These are phyloP conservation scores for Genyomyrus donnyi DNA, from an alignment of 2,113 vertebrate genomes.

Conservation along the genomic window DNA sequence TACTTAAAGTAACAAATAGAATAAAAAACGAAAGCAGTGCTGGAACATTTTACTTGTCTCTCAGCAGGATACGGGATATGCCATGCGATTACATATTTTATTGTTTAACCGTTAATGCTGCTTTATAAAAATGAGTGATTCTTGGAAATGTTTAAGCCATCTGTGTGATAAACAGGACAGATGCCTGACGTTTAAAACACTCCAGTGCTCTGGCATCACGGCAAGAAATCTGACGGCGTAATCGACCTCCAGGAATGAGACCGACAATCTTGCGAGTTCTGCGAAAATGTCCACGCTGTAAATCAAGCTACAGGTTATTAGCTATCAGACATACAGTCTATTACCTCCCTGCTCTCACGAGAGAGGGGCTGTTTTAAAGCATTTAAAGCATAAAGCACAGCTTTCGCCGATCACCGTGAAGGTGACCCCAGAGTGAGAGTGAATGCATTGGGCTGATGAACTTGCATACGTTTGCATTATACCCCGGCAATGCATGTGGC, in stretches of 20 bases:
- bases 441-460: neutral
- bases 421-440: neutral
- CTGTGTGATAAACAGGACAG: neutral
- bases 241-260: neutral
- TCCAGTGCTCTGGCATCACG: neutral
- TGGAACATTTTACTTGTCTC: conserved; percentile 9
- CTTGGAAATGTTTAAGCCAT: conserved; percentile 7
- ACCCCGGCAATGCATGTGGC: neutral
- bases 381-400: neutral
- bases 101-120: neutral
- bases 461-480: neutral
- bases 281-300: neutral
- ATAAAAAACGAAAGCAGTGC: neutral
- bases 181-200: neutral
- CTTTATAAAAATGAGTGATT: neutral
- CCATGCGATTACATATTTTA: neutral
- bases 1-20: neutral
- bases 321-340: neutral
- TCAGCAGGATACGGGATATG: neutral
- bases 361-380: neutral
- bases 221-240: neutral
- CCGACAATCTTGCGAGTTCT: neutral
- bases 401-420: neutral
- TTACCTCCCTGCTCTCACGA: neutral
- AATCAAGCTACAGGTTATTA: neutral